These are phyloP conservation scores for Stramonita haemastoma DNA, from an alignment of 2,888 invertebrate genomes.

Conservation along the genomic window DNA sequence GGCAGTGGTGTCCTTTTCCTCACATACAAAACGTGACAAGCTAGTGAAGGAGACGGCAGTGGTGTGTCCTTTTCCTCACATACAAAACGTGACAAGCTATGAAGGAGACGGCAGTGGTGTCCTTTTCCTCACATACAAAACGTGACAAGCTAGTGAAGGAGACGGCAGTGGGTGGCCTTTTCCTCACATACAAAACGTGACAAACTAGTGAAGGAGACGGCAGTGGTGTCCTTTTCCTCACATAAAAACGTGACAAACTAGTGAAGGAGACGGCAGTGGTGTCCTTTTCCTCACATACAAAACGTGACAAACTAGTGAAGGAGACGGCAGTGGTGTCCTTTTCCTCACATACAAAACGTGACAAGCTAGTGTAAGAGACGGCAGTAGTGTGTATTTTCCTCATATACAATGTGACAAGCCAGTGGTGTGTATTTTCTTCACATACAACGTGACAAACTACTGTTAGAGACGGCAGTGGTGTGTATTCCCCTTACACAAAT, in stretches of 20 bases:
- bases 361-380: not conserved
- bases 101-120: too few relatives aligned
- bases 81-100: not conserved
- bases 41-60: not conserved
- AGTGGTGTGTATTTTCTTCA: not conserved
- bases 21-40: too few relatives aligned
- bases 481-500: not conserved
- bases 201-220: not conserved
- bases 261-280: not conserved
- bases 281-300: not conserved
- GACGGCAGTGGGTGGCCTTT: not conserved
- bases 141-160: not conserved
- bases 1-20: not conserved
- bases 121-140: too few relatives aligned
- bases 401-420: not conserved
- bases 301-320: not conserved
- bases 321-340: not conserved
- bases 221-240: too few relatives aligned
- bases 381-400: too few relatives aligned
- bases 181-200: too few relatives aligned
- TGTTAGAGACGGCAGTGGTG: not conserved
- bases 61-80: too few relatives aligned
- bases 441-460: not conserved
- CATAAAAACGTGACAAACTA: too few relatives aligned
- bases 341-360: not conserved